These are phyloP conservation scores for Lasioglossum oenotherae DNA, from an alignment of 2,888 invertebrate species.

Conservation along the genomic window DNA sequence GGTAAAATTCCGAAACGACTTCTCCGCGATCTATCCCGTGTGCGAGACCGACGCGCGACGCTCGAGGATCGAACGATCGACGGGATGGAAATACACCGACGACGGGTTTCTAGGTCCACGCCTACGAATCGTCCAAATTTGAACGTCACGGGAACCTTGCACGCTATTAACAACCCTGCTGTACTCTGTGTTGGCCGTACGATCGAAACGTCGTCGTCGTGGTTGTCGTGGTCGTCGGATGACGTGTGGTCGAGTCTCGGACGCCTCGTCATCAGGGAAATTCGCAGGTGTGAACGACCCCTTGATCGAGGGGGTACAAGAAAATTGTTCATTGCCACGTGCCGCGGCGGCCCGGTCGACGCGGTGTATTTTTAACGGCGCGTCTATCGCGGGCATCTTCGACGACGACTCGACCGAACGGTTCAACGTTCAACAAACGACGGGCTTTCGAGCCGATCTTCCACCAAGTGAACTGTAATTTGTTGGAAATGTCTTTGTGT, in stretches of 20 bases:
- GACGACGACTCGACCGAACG: constrained; percentile 14
- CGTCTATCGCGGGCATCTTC: constrained; percentile 49
- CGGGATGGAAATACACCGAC: constrained; percentile 56
- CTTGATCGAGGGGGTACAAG: constrained; percentile 60
- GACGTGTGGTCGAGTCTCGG: neutral
- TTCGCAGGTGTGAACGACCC: constrained; percentile 72
- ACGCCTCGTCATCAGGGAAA: constrained; percentile 51
- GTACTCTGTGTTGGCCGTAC: neutral
- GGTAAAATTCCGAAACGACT: constrained; percentile 20
- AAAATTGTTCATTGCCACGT: constrained; percentile 76
- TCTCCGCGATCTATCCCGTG: neutral
- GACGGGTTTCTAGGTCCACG: constrained; percentile 56
- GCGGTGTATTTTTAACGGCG: constrained; percentile 59
- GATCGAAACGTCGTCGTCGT: constrained; percentile 7
- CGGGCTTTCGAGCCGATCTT: neutral
- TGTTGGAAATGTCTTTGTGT: too few species aligned
- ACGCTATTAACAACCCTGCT: constrained; percentile 23
- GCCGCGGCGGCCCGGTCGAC: constrained; percentile 58
- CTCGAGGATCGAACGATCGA: constrained; percentile 28
- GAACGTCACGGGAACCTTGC: constrained; percentile 54
- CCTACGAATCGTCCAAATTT: constrained; percentile 63
- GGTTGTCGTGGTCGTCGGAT: neutral
- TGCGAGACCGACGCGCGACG: neutral
- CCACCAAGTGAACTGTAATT: neutral
- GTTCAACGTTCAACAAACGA: constrained; percentile 3